A percentile compares a stretch with the other conserved stretches of the same genome.
These are phyloP conservation scores for Oncorhynchus gorbuscha DNA, from an alignment of 2,113 vertebrate species.

Conservation along the genomic window DNA sequence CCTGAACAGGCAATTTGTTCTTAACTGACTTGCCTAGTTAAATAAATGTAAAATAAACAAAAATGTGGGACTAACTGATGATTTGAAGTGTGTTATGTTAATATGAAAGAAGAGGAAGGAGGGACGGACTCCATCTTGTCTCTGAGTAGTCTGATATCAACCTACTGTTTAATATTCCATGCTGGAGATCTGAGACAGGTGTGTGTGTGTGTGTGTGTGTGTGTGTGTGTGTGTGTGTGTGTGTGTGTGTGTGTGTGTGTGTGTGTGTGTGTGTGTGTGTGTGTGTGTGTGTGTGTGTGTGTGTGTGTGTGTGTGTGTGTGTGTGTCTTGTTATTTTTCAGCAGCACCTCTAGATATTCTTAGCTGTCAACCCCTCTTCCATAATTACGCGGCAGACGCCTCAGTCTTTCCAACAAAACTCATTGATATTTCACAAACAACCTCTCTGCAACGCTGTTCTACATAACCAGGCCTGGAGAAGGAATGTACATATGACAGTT, in stretches of 20 bases:
- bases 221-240: too few species aligned
- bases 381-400: background rate
- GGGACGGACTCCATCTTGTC: too few species aligned
- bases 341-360: background rate
- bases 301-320: too few species aligned
- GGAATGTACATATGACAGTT: background rate
- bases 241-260: conserved; percentile 28
- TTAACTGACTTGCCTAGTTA: too few species aligned
- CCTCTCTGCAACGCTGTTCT: background rate
- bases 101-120: too few species aligned
- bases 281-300: conserved; percentile 28
- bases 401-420: background rate
- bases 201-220: conserved; percentile 36
- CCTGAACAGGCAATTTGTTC: too few species aligned
- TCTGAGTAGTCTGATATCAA: conserved; percentile 63
- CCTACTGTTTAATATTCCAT: conserved; percentile 60
- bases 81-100: too few species aligned
- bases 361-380: background rate
- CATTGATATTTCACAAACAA: background rate
- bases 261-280: too few species aligned
- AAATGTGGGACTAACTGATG: too few species aligned
- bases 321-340: background rate
- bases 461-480: background rate
- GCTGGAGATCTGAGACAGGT: conserved; percentile 57
- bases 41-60: too few species aligned